Conservation (phyloP, 2,113 vertebrate species). For the Callochromis pleurospilus region DNA sequence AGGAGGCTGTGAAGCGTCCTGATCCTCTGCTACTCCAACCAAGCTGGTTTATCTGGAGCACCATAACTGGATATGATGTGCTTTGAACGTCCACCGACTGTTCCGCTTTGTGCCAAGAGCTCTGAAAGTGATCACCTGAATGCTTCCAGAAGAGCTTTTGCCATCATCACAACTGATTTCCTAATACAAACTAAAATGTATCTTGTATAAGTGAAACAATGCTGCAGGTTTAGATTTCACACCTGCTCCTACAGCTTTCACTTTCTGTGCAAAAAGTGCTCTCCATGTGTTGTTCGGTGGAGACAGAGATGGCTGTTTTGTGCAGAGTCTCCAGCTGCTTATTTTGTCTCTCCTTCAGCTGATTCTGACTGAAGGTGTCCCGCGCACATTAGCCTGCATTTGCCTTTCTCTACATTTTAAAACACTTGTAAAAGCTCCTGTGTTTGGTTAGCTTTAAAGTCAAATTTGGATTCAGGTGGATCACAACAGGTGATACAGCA, state of each 20-base stretch:
- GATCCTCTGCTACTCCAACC: not conserved
- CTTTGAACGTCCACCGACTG: not conserved
- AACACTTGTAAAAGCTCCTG: not conserved
- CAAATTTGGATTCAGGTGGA: not conserved
- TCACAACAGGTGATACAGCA: not conserved
- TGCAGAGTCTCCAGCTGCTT: not conserved
- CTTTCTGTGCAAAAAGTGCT: conserved; percentile 28
- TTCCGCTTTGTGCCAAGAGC: not conserved
- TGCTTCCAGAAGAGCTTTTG: not conserved
- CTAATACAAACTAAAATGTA: not conserved
- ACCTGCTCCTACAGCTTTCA: not conserved
- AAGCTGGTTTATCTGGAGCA: not conserved
- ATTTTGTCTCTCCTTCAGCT: not conserved
- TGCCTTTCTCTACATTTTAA: not conserved
- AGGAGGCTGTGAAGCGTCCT: not conserved
- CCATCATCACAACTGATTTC: not conserved
- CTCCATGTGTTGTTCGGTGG: not conserved
- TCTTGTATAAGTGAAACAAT: not conserved
- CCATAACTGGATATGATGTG: conserved; percentile 3
- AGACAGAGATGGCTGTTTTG: not conserved
- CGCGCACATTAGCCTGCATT: not conserved
- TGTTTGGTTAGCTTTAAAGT: not conserved
- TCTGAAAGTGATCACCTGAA: not conserved
- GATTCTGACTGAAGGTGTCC: not conserved
- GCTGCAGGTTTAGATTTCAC: not conserved